Evolutionary conservation across 2,888 invertebrate species (phyloP).

Genomic region (Stegana nigrithorax): DNA sequence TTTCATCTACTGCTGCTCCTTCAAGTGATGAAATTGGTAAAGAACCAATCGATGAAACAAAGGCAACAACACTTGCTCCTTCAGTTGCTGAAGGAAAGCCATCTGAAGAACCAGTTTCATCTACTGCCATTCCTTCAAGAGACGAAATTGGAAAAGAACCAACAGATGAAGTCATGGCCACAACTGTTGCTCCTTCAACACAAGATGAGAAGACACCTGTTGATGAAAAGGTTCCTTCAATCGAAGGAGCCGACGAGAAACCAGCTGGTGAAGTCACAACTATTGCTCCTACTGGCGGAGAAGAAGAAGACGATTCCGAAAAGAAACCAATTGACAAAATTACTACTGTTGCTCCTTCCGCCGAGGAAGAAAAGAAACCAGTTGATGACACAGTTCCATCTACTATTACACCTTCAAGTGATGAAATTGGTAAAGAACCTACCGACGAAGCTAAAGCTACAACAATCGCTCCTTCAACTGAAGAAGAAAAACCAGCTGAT

Average conservation of each 20-base stretch:
- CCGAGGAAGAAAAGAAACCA: constrained; percentile 23
- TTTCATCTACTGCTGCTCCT: constrained; percentile 4
- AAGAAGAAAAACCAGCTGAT: background rate
- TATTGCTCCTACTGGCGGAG: constrained; percentile 25
- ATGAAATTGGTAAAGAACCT: constrained; percentile 11
- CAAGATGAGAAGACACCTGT: constrained; percentile 25
- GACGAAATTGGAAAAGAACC: constrained; percentile 25
- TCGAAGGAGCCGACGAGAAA: constrained; percentile 7
- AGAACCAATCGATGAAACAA: constrained; percentile 19
- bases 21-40: constrained; percentile 25
- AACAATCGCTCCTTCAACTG: background rate
- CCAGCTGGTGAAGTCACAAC: constrained; percentile 29
- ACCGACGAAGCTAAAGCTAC: constrained; percentile 10
- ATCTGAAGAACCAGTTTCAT: constrained; percentile 26
- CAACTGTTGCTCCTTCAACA: constrained; percentile 16
- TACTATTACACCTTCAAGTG: background rate
- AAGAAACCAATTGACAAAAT: background rate
- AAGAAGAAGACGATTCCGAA: no score
- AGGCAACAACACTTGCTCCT: constrained; percentile 29
- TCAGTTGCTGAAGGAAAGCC: constrained; percentile 23
- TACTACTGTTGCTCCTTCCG: constrained; percentile 24
- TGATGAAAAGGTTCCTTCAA: constrained; percentile 20
- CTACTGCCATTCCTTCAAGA: constrained; percentile 23
- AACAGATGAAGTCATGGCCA: constrained; percentile 13
- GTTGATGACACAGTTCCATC: background rate